Percentiles rank a stretch among this genome's conserved stretches.
These are phyloP conservation scores for Centropus bengalensis DNA, from an alignment of 2,113 vertebrate genomes.

Conservation along the genomic window DNA sequence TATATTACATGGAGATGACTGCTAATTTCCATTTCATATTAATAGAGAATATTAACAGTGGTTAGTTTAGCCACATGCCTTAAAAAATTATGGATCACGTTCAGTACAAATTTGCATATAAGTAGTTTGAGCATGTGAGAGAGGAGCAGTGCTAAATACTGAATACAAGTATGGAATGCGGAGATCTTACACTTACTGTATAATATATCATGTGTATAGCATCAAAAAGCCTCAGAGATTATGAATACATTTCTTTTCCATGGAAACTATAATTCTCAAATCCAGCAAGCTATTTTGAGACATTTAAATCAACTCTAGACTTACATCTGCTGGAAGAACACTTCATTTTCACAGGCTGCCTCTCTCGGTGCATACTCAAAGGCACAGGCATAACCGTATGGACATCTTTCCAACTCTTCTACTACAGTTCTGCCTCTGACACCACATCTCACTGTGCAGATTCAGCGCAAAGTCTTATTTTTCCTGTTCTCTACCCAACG, in stretches of 20 bases:
- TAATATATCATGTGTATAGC: constrained; percentile 20
- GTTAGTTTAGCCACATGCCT: constrained; percentile 28
- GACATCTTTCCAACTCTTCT: background rate
- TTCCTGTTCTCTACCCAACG: background rate
- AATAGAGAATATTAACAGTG: background rate
- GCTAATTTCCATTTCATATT: constrained; percentile 28
- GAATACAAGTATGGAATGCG: background rate
- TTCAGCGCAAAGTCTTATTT: background rate
- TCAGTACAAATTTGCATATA: constrained; percentile 59
- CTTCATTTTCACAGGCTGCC: constrained; percentile 34
- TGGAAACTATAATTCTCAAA: constrained; percentile 64
- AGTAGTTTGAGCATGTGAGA: background rate
- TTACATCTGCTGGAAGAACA: constrained; percentile 34
- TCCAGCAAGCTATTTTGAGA: constrained; percentile 57
- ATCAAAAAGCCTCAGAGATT: constrained; percentile 66
- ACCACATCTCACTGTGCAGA: background rate
- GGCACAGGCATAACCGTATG: background rate
- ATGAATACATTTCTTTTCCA: constrained; percentile 59
- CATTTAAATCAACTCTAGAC: constrained; percentile 40
- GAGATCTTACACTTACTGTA: constrained; percentile 23
- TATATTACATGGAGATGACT: background rate
- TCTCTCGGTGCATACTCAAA: background rate
- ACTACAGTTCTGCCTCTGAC: background rate
- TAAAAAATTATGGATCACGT: constrained; percentile 28
- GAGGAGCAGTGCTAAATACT: constrained; percentile 3